A percentile compares a stretch with the other conserved stretches of the same genome.
phyloP scores from a whole-genome alignment of 2,888 invertebrate species.

The Patella depressa region DNA sequence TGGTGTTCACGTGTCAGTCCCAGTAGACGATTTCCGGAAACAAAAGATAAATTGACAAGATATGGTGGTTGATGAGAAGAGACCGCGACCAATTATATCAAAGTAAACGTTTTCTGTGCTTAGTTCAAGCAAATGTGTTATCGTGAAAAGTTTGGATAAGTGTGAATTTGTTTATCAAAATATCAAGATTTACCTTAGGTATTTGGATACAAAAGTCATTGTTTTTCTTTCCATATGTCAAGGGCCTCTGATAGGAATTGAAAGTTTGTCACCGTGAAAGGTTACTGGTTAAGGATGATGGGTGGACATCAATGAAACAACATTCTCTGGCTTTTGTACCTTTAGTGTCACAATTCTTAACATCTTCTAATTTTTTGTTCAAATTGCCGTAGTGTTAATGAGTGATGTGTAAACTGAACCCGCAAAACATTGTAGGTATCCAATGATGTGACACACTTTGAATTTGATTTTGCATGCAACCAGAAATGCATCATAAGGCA shows the following conservation, averaged over 20 bases:
- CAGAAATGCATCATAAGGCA: too few species aligned
- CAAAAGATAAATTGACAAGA: conserved; percentile 1
- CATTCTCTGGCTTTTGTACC: too few species aligned
- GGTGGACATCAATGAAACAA: background rate
- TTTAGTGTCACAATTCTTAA: too few species aligned
- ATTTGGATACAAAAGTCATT: conserved; percentile 13
- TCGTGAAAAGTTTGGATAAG: conserved; percentile 3
- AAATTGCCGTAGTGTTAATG: too few species aligned
- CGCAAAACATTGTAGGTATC: too few species aligned
- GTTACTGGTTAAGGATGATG: background rate
- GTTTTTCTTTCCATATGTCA: conserved; percentile 13
- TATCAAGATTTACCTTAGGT: background rate
- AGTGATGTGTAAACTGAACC: too few species aligned
- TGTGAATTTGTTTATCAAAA: conserved; percentile 9
- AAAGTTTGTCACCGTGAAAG: background rate
- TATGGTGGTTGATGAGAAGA: background rate
- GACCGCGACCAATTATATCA: background rate
- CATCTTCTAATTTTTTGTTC: too few species aligned
- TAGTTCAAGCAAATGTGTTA: conserved; percentile 7
- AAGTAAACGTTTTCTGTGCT: background rate
- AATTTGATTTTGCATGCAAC: too few species aligned
- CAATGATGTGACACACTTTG: too few species aligned
- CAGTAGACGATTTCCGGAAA: conserved; percentile 2
- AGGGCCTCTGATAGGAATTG: background rate
- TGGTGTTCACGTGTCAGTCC: background rate